Base-by-base conservation (phyloP, 2,797 vertebrate genomes). In the Austrolebias charrua region DNA sequence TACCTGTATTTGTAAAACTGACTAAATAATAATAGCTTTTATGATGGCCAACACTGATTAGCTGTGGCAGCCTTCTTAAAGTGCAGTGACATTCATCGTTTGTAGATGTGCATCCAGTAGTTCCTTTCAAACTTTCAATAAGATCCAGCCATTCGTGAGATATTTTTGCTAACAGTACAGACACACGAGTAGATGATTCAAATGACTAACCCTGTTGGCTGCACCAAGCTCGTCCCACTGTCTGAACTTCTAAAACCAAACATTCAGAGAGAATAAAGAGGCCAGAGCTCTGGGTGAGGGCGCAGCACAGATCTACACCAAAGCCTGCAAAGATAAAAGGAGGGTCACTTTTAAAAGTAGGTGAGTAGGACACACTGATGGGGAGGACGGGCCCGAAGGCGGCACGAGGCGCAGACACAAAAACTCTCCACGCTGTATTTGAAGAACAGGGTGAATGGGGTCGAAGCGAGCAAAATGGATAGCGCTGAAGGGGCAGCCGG, bases 381-480 rank as follows among this genome's bases (percentile, higher is more conserved):
- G 56, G 42, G 47, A 65, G 55, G 49, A 54, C 63, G 45, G 19
- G 20, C 71, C 71, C 31, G 3, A 15, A 16, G 68, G 78, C 71
- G 54, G 60, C 62, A 14, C 3, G 51, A 64, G 73, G 33, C 48
- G 49, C 35, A 64, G 54, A 62, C 46, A 48, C 61, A 46, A 16
- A 16, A 66, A 70, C 65, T 61, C 15, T 48, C 55, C 54, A 38
- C 60, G 40, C 33, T n/a, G 44, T 60, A 46, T 66, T 57, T 33
- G 55, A 56, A 60, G 63, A 44, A 53, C 20, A 8, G 60, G 74
- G 72, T 55, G 61, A 72, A 63, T 12, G 52, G 14, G 66, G 59
- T 70, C 60, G 69, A 70, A 66, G 50, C 66, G 67, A 75, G 73
- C 55, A 68, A 75, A 24, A 67, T 63, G 47, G 75, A 62, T 28